Evolutionary conservation across 2,888 invertebrate genomes (phyloP), one percentile per base, ranked within the genome.

Genomic region (Drosophila aldrichi): DNA sequence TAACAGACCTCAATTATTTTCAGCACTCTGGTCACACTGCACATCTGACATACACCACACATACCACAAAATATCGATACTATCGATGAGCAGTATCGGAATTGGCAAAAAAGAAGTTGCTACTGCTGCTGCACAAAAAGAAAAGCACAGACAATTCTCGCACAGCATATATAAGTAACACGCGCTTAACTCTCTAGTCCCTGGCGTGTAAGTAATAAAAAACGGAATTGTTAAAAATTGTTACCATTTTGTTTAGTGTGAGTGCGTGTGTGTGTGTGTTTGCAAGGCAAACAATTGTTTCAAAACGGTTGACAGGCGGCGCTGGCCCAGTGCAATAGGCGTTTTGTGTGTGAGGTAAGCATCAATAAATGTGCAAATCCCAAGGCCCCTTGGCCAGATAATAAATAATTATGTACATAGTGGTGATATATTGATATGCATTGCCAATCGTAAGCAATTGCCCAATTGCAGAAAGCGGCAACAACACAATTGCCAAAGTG

Each of bases 311-410:
- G 58, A 43, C 55, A 54, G 40, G 41, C 62, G 58, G 60, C 46
- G 57, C 22, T 72, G 60, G 60, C 51, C 41, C 32, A 44, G 44
- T 75, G 55, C 75, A 74, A 74, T 72, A 69, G 52, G 52, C 57
- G 40, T 25, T 54, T 38, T 38, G 52, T 36, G 52, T 36, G 78
- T 74, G 62, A 74, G 78, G 75, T 75, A 78, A 78, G 78, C 62
- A 20, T 46, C 56, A 78, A 72, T 58, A 62, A 73, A 34, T 56
- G 58, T 55, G 55, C 78, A 59, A 78, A 76, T 58, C 61, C 56
- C 62, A 20, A 40, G 58, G 56, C 59, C 66, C 29, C 44, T 18
- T 18, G 72, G 41, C 40, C 61, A 74, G 41, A 77, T 74, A 61
- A 58, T 73, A 58, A 73, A 77, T 64, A 77, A 57, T 52, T 46